Base-by-base conservation (phyloP, 1,140 invertebrate genomes). In the Achatina immaculata region DNA sequence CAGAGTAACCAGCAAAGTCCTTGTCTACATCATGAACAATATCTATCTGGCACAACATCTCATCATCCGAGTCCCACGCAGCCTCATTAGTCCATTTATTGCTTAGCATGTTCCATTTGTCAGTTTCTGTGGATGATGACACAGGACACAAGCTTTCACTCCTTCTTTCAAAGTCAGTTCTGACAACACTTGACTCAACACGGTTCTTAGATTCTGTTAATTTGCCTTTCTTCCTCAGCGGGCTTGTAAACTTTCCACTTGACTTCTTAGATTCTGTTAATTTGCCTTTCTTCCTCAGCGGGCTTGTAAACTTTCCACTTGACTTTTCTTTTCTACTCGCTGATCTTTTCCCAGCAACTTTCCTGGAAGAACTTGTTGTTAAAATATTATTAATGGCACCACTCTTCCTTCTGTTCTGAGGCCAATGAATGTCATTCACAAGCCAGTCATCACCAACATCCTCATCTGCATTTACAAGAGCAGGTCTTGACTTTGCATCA, bases 371-470 rank as follows among this genome's bases (percentile, higher is more conserved):
- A 38, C 48, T 68, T 4, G 76, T 78, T 1, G 58, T 78, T 24
- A 78, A 45, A 31, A 78, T 31, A 31, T 36, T 48, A 21, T 28
- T 68, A 36, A 68, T 62, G 14, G 40, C 58, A 28, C 45, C 28
- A n/a, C 34, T 55, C 38, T 72, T 80, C 34, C 48, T 48, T 55
- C 40, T 51, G 7, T 4, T 3, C 31, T 55, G 45, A 48, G 48
- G 31, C n/a, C 21, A 34, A 7, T 72, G 36, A 3, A 80, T 40
- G 45, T 80, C 78, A 31, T 80, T 45, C 16, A 80, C 48, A 36
- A 80, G 38, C 78, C 78, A 80, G 38, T 80, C 68, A 55, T 80
- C 78, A 42, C 78, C 78, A 58, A 80, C 68, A 69, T 80, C 78
- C 9, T 72, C 78, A 24, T 71, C 43, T 34, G 28, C 65, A 68